Evolutionary conservation across 2,888 invertebrate genomes (phyloP).

Genomic region (Herminia tarsipennalis): DNA sequence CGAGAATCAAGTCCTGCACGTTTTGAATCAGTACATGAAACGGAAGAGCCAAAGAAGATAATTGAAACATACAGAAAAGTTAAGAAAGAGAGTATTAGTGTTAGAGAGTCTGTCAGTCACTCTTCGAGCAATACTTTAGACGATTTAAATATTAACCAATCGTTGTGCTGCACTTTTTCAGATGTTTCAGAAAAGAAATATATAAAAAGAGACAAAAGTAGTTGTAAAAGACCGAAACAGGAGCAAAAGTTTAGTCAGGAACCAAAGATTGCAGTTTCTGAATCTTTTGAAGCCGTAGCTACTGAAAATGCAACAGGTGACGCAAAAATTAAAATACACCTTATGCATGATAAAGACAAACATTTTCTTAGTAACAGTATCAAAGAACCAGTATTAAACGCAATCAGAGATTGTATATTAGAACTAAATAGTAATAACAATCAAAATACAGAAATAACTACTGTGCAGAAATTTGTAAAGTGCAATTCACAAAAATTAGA

Average conservation of each 20-base stretch:
- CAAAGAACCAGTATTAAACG: conserved; percentile 62
- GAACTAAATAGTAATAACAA: conserved; percentile 54
- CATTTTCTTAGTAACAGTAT: conserved; percentile 65
- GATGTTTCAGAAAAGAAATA: conserved; percentile 65
- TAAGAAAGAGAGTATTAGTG: conserved; percentile 53
- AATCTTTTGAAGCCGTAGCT: conserved; percentile 72
- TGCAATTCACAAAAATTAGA: conserved; percentile 63
- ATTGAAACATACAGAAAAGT: conserved; percentile 53
- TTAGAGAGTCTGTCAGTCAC: conserved; percentile 56
- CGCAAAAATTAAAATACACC: conserved; percentile 70
- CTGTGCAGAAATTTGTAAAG: conserved; percentile 54
- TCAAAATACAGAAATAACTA: conserved; percentile 47
- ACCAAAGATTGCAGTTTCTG: conserved; percentile 56
- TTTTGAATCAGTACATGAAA: conserved; percentile 43
- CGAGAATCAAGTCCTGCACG: conserved; percentile 29
- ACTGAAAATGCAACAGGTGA: conserved; percentile 58
- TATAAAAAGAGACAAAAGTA: conserved; percentile 48
- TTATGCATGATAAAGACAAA: conserved; percentile 75
- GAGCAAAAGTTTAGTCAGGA: conserved; percentile 49
- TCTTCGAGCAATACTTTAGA: conserved; percentile 69
- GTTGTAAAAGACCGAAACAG: conserved; percentile 35
- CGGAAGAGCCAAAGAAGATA: conserved; percentile 50
- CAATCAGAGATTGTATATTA: conserved; percentile 64
- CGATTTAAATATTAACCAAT: conserved; percentile 68
- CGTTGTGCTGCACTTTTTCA: conserved; percentile 66